phyloP scores from a whole-genome alignment of 2,113 vertebrate genomes.

The Hyla sarda region DNA sequence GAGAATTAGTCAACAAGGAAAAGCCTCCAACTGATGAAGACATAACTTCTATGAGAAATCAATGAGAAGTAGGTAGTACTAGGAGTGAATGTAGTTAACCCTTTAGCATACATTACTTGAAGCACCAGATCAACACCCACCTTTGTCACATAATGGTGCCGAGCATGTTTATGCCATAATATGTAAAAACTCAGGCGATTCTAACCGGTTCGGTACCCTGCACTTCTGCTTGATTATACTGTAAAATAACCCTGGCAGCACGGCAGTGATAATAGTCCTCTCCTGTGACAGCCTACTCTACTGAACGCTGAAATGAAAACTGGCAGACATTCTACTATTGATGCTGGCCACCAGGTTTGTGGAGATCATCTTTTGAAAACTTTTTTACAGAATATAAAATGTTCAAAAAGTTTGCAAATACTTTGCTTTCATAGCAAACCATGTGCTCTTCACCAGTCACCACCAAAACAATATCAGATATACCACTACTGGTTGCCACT shows the following conservation, averaged over 20 bases:
- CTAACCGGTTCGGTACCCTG: background rate
- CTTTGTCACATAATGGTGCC: too few relatives aligned
- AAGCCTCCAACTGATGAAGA: too few relatives aligned
- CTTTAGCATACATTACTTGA: too few relatives aligned
- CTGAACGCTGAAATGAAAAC: background rate
- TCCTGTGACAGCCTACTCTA: background rate
- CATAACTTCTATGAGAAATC: too few relatives aligned
- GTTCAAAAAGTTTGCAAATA: background rate
- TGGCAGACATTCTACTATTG: background rate
- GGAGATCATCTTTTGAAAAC: background rate
- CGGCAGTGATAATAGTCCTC: background rate
- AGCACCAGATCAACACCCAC: too few relatives aligned
- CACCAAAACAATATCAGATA: background rate
- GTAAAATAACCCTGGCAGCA: background rate
- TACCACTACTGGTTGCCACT: background rate
- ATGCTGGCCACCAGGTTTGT: background rate
- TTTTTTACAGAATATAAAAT: background rate
- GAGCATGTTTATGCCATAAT: too few relatives aligned
- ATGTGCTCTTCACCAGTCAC: background rate
- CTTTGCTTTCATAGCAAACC: background rate
- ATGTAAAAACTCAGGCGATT: background rate
- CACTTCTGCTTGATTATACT: background rate
- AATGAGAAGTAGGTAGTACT: background rate
- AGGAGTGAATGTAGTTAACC: background rate
- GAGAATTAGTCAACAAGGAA: background rate